These are phyloP conservation scores for Athetis lepigone DNA, from an alignment of 2,888 invertebrate species.

Conservation along the genomic window DNA sequence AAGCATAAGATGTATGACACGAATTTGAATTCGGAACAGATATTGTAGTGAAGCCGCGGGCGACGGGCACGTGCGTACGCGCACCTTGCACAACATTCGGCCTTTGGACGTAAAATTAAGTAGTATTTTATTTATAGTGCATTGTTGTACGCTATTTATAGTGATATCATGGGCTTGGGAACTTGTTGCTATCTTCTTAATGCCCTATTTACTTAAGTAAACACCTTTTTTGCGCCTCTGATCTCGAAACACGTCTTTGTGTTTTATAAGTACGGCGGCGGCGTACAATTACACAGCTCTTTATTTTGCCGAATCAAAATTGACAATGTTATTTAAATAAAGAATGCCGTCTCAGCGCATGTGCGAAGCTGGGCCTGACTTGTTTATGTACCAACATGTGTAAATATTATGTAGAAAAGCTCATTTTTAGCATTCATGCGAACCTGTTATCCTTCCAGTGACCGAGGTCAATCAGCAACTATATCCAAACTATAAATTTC, in stretches of 20 bases:
- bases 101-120: constrained; percentile 78
- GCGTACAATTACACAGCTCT: constrained; percentile 48
- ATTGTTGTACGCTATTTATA: constrained; percentile 70
- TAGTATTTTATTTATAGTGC: constrained; percentile 78
- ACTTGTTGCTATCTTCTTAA: constrained; percentile 56
- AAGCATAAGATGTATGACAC: constrained; percentile 88
- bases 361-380: constrained; percentile 40
- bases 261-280: constrained; percentile 34
- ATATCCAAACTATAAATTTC: constrained; percentile 90
- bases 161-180: constrained; percentile 45
- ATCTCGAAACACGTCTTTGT: constrained; percentile 43
- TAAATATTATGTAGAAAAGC: constrained; percentile 68
- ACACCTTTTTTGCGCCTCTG: constrained; percentile 51
- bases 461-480: constrained; percentile 89
- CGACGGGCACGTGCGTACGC: constrained; percentile 87
- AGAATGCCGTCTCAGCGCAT: constrained; percentile 42
- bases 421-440: constrained; percentile 82
- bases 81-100: constrained; percentile 87
- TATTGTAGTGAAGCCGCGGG: constrained; percentile 84
- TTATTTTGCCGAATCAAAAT: constrained; percentile 51
- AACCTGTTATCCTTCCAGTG: constrained; percentile 85
- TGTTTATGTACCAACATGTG: constrained; percentile 58
- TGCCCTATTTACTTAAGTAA: constrained; percentile 52
- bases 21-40: constrained; percentile 88
- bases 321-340: constrained; percentile 56